Evolutionary conservation across 1,140 invertebrate genomes (phyloP).

Genomic region (Drosophila nannoptera): DNA sequence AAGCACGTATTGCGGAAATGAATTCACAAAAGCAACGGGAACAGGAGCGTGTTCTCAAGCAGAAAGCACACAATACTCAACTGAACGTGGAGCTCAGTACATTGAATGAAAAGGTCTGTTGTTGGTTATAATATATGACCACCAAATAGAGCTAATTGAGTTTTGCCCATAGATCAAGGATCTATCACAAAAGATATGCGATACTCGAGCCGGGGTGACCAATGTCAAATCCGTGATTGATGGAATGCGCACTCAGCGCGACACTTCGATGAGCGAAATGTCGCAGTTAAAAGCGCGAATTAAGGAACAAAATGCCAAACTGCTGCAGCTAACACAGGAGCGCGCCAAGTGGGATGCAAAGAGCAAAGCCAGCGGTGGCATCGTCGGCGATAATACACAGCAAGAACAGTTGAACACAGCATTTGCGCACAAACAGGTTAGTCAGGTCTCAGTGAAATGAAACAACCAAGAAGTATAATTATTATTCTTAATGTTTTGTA

Average conservation of each 20-base stretch:
- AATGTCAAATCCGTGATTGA: conserved; percentile 97
- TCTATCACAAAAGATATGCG: conserved; percentile 91
- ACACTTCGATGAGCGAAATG: conserved; percentile 94
- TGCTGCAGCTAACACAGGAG: conserved; percentile 90
- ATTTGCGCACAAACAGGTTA: conserved; percentile 76
- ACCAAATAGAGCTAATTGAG: neutral
- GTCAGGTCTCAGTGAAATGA: neutral
- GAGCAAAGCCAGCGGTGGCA: conserved; percentile 73
- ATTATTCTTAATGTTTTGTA: conserved; percentile 7
- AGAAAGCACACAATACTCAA: conserved; percentile 94
- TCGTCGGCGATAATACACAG: conserved; percentile 51
- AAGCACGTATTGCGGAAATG: conserved; percentile 92
- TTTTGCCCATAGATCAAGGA: conserved; percentile 83
- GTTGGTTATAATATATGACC: neutral
- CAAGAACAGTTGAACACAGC: conserved; percentile 74
- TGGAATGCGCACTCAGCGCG: conserved; percentile 94
- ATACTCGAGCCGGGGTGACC: conserved; percentile 92
- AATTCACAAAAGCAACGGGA: conserved; percentile 91
- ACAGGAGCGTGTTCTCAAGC: conserved; percentile 91
- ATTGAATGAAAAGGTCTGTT: conserved; percentile 85
- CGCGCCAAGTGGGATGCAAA: conserved; percentile 90
- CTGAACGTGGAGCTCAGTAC: conserved; percentile 81
- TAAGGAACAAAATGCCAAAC: conserved; percentile 90
- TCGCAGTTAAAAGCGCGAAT: conserved; percentile 90
- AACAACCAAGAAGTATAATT: neutral